Conservation (phyloP, 2,888 invertebrate species). For the Drosophila falleni region DNA sequence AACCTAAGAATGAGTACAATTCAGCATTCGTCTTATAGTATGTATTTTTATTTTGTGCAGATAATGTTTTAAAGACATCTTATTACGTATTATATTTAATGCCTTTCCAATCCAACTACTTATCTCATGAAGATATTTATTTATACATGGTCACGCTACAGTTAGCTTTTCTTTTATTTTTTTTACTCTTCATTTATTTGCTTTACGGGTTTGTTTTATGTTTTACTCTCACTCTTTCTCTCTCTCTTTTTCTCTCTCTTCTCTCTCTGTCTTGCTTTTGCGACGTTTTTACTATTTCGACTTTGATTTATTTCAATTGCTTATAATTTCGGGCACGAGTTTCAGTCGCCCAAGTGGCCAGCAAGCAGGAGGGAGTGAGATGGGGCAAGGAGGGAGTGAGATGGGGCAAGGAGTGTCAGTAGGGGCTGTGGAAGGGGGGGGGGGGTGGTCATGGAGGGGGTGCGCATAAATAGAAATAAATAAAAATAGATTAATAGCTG, state of each 20-base stretch:
- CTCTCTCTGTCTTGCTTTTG: conserved; percentile 7
- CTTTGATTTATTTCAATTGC: conserved; percentile 79
- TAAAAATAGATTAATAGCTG: conserved; percentile 78
- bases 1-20: background rate
- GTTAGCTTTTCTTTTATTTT: conserved; percentile 9
- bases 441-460: conserved; percentile 2
- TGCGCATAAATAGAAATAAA: conserved; percentile 75
- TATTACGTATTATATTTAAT: background rate
- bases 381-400: background rate
- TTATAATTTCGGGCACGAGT: conserved; percentile 76
- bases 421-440: background rate
- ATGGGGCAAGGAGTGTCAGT: background rate
- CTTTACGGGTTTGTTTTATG: conserved; percentile 11
- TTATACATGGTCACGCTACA: conserved; percentile 6
- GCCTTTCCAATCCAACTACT: conserved; percentile 10
- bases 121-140: conserved; percentile 29
- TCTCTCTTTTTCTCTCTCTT: background rate
- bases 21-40: background rate
- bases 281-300: conserved; percentile 67
- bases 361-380: background rate
- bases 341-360: conserved; percentile 14
- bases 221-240: background rate
- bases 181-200: background rate
- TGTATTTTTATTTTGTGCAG: background rate
- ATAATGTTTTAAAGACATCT: no score